Percentiles rank a stretch among this genome's conserved stretches.
phyloP scores from a whole-genome alignment of 2,797 vertebrate species.

The Chlorospingus flavigularis region DNA sequence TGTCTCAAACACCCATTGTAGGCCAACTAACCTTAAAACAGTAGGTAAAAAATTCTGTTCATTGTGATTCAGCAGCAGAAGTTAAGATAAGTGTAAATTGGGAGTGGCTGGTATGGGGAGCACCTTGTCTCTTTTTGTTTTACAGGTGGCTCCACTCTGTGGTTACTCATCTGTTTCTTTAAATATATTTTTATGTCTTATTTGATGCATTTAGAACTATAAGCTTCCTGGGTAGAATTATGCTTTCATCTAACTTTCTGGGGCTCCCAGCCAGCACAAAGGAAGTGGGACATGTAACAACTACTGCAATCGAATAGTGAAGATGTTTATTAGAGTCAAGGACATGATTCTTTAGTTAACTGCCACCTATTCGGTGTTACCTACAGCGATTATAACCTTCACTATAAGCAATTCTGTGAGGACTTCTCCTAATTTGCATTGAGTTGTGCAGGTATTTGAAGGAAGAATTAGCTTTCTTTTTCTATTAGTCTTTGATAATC shows the following conservation, averaged over 20 bases:
- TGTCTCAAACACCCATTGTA: neutral
- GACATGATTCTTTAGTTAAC: neutral
- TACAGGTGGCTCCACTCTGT: neutral
- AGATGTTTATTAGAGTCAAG: neutral
- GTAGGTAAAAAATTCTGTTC: neutral
- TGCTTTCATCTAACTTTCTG: neutral
- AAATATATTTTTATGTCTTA: neutral
- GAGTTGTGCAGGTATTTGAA: neutral
- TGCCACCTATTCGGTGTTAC: fast-evolving
- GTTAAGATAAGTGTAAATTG: neutral
- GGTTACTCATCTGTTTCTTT: neutral
- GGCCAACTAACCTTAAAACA: neutral
- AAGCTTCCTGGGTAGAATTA: neutral
- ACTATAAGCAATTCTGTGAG: neutral
- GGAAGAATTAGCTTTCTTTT: neutral
- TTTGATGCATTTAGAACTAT: neutral
- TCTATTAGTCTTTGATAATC: neutral
- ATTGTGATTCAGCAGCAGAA: neutral
- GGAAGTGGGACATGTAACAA: neutral
- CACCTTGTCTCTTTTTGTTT: neutral
- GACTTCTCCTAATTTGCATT: neutral
- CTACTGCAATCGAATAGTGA: neutral
- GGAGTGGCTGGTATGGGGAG: neutral
- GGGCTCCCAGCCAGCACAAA: neutral
- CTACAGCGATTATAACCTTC: neutral